A percentile compares a stretch with the other conserved stretches of the same genome.
Evolutionary conservation across 1,140 invertebrate genomes (phyloP).

Genomic region (Phymorhynchus buccinoides): DNA sequence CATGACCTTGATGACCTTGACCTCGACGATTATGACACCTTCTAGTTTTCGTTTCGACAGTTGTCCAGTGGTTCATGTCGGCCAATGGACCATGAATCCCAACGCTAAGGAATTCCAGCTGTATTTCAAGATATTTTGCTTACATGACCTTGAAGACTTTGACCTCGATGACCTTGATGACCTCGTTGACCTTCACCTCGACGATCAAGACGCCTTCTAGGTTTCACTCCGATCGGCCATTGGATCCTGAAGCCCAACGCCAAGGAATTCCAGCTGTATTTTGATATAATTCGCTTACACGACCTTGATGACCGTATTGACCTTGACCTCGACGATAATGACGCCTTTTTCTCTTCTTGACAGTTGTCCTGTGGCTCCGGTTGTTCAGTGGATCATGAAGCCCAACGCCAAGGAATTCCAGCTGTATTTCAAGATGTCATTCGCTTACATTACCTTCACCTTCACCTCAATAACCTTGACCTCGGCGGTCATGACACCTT

Average conservation of each 20-base stretch:
- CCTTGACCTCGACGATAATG: no score
- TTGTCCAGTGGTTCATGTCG: constrained; percentile 22
- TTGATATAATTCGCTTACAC: no score
- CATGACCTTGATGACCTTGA: no score
- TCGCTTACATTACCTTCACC: neutral
- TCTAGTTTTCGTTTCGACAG: neutral
- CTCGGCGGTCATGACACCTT: no score
- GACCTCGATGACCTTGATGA: no score
- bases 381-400: constrained; percentile 34
- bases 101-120: constrained; percentile 31
- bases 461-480: no score
- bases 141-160: no score
- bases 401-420: constrained; percentile 32
- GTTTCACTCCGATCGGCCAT: constrained; percentile 23
- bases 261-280: constrained; percentile 29
- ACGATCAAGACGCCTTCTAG: no score
- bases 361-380: constrained; percentile 26
- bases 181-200: no score
- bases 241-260: constrained; percentile 34
- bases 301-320: no score
- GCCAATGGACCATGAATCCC: constrained; percentile 32
- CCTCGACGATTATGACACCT: no score
- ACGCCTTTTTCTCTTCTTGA: no score
- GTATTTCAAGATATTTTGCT: constrained; percentile 31
- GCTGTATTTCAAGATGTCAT: constrained; percentile 21